A percentile compares a stretch with the other conserved stretches of the same genome.
phyloP scores from a whole-genome alignment of 2,797 vertebrate genomes.

The Lacerta bilineata region DNA sequence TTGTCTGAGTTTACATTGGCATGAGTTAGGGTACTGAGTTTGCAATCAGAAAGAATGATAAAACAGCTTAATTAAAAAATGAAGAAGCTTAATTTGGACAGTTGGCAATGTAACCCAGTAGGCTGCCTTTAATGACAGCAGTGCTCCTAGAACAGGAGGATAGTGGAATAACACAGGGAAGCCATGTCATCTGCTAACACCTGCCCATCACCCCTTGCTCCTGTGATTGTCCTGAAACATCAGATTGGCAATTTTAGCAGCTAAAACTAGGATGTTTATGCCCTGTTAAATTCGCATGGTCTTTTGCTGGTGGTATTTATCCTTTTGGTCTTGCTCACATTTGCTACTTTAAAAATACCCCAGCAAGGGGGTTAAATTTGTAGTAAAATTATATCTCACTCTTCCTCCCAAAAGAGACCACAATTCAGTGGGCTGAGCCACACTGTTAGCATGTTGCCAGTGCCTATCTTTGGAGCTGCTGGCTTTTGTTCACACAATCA shows the following conservation, averaged over 20 bases:
- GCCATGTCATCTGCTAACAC: too few relatives aligned
- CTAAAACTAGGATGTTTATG: background rate
- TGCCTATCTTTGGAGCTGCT: background rate
- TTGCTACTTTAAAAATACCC: background rate
- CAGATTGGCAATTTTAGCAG: background rate
- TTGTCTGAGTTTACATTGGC: too few relatives aligned
- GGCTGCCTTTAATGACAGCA: background rate
- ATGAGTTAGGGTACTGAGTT: background rate
- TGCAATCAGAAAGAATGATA: too few relatives aligned
- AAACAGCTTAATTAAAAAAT: too few relatives aligned
- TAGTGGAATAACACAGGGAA: background rate
- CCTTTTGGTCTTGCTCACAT: background rate
- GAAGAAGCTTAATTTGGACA: too few relatives aligned
- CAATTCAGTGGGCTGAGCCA: too few relatives aligned
- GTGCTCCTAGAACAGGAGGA: background rate
- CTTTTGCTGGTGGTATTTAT: background rate
- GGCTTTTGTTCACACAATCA: background rate
- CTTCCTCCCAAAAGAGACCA: too few relatives aligned
- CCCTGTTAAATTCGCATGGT: background rate
- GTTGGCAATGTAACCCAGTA: background rate
- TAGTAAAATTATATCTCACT: too few relatives aligned
- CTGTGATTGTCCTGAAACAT: background rate
- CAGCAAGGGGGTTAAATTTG: too few relatives aligned
- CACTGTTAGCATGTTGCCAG: background rate
- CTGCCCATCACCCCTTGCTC: too few relatives aligned